Base-by-base conservation (phyloP, 2,888 invertebrate species). In the Xanthia icteritia region DNA sequence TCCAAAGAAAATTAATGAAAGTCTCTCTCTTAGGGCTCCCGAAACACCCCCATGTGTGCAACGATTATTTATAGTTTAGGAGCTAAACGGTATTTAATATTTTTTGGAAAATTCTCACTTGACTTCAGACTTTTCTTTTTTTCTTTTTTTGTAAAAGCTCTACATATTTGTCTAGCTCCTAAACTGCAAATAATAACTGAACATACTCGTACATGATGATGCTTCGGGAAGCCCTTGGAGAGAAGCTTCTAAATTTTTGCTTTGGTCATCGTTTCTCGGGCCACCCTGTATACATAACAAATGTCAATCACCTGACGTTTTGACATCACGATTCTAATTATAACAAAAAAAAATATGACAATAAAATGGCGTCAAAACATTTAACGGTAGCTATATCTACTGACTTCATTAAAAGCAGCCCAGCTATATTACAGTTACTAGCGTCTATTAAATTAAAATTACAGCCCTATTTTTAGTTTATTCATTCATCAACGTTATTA, bases 381-480 rank as follows among this genome's bases (percentile, higher is more conserved):
- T 74, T 82, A 83, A 83, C 80, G 64, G 84, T 76, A 72, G 61
- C 64, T 79, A 36, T 48, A 64, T 69, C 60, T 73, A 78, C 54
- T 20, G 63, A 69, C 65, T 72, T 84, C 48, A 61, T 69, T 64
- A 79, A 69, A 81, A 82, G 48, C 51, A 58, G n/a, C 72, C 71
- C 67, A 67, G 63, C n/a, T 45, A 51, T 74, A 78, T 42, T 75
- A 85, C 73, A 67, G 75, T 75, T 76, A 79, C 64, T 70, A 64
- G n/a, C 36, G 51, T 51, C 60, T 70, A 65, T 77, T 73, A 69
- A 65, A 73, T 73, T 77, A 72, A 74, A 45, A 85, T 73, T 68
- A 77, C 70, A 66, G 15, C 69, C 63, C 80, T 82, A 84, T 84
- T 85, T 85, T 76, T 77, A 84, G 85, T 66, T 51, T 36, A 69